A percentile compares a stretch with the other conserved stretches of the same genome.
Conservation (phyloP, 2,888 invertebrate genomes). For the Spilosoma lubricipeda region DNA sequence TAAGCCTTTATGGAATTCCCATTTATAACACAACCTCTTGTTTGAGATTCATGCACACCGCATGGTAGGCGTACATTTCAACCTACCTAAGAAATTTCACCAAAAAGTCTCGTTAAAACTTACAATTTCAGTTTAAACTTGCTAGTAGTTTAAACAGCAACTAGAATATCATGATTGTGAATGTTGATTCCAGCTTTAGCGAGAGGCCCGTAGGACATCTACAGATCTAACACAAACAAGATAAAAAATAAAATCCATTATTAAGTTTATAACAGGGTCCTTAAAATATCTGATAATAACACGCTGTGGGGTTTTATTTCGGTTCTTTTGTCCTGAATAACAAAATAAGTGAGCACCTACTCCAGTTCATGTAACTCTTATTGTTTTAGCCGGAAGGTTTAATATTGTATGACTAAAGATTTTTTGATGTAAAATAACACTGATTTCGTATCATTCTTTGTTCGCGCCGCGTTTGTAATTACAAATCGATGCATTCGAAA, state of each 20-base stretch:
- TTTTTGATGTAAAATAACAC: slow-evolving; percentile 17
- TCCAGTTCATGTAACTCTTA: slow-evolving; percentile 15
- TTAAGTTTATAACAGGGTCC: slow-evolving; percentile 60
- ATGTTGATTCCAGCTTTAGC: slow-evolving; percentile 25
- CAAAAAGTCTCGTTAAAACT: not conserved
- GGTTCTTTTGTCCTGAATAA: slow-evolving; percentile 44
- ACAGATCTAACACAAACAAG: slow-evolving; percentile 36
- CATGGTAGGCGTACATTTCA: not conserved
- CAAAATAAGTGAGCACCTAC: slow-evolving; percentile 19
- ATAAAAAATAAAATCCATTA: slow-evolving; percentile 55
- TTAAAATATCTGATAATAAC: slow-evolving; percentile 61
- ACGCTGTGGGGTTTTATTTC: slow-evolving; percentile 53
- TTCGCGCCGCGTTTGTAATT: slow-evolving; percentile 58
- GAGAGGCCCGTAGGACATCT: slow-evolving; percentile 36
- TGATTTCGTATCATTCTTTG: slow-evolving; percentile 52
- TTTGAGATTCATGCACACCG: not conserved
- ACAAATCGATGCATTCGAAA: slow-evolving; percentile 57
- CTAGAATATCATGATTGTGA: slow-evolving; percentile 27
- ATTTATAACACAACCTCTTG: not conserved
- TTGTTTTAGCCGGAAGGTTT: slow-evolving; percentile 13
- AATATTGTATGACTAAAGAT: slow-evolving; percentile 16
- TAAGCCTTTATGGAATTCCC: too few relatives aligned
- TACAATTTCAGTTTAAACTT: too few relatives aligned
- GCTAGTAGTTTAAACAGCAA: not conserved
- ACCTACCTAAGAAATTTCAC: not conserved